Conservation (phyloP, 2,888 invertebrate species). For the Xanthorhoe spadicearia region DNA sequence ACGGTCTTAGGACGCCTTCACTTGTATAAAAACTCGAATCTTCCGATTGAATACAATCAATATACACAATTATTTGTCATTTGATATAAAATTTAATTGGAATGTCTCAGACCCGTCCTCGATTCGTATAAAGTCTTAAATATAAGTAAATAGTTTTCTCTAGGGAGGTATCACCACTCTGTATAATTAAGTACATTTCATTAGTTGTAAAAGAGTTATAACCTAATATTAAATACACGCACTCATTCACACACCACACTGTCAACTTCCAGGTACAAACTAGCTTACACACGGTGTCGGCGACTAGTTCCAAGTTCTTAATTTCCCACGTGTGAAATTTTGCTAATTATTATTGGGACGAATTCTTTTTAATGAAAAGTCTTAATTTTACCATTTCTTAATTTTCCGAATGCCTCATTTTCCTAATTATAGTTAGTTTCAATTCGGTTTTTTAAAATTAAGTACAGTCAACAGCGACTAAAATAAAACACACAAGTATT, state of each 20-base stretch:
- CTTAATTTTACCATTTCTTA: too few relatives aligned
- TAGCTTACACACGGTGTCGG: too few relatives aligned
- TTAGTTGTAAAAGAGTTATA: slow-evolving; percentile 35
- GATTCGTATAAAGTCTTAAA: slow-evolving; percentile 35
- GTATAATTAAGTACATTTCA: slow-evolving; percentile 42
- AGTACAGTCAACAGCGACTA: too few relatives aligned
- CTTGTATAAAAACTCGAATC: slow-evolving; percentile 27
- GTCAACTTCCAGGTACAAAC: slow-evolving; percentile 39
- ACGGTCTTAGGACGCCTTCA: slow-evolving; percentile 9
- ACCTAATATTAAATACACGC: slow-evolving; percentile 44
- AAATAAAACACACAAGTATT: too few relatives aligned
- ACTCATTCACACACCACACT: slow-evolving; percentile 41
- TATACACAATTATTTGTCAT: slow-evolving; percentile 43
- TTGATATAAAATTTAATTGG: slow-evolving; percentile 47
- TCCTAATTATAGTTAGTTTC: too few relatives aligned
- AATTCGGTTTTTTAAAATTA: too few relatives aligned
- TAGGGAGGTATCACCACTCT: slow-evolving; percentile 41
- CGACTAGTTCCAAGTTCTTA: too few relatives aligned
- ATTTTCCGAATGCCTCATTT: too few relatives aligned
- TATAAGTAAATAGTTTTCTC: slow-evolving; percentile 45
- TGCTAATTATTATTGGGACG: too few relatives aligned
- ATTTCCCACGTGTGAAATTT: too few relatives aligned
- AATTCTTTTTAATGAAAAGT: too few relatives aligned
- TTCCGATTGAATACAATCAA: slow-evolving; percentile 38
- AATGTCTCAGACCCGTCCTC: slow-evolving; percentile 26